phyloP scores from a whole-genome alignment of 2,888 invertebrate genomes.

The Drosophila suboccidentalis region DNA sequence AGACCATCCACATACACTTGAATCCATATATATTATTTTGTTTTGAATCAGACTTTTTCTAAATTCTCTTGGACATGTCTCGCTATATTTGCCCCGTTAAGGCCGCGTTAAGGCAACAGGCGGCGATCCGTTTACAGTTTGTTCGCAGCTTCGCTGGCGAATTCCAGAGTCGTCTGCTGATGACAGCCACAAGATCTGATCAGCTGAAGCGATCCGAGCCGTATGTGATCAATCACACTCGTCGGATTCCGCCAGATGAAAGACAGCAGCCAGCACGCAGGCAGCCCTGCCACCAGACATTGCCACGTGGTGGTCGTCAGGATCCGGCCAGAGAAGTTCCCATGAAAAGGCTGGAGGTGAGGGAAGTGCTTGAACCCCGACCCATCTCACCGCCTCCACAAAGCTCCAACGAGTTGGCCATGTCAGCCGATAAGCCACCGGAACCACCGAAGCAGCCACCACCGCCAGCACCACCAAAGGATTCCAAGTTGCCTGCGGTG shows the following conservation, averaged over 20 bases:
- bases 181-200: background rate
- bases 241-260: slow-evolving; percentile 2
- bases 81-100: slow-evolving; percentile 1
- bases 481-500: background rate
- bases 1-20: background rate
- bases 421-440: background rate
- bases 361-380: slow-evolving; percentile 11
- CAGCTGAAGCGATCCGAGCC: background rate
- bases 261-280: slow-evolving; percentile 5
- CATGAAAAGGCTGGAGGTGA: background rate
- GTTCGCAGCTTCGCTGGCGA: background rate
- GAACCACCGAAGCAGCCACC: background rate
- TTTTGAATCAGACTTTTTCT: background rate
- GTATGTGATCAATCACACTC: background rate
- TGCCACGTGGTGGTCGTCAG: background rate
- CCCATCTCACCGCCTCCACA: slow-evolving; percentile 6
- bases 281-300: background rate
- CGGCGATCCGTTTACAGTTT: background rate
- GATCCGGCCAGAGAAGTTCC: background rate
- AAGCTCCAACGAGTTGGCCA: background rate
- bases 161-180: background rate
- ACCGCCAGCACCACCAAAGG: background rate
- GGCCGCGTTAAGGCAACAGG: background rate
- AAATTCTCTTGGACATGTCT: slow-evolving; percentile 38
- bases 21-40: background rate